Conservation (phyloP, 2,888 invertebrate genomes). For the Myathropa florea region DNA sequence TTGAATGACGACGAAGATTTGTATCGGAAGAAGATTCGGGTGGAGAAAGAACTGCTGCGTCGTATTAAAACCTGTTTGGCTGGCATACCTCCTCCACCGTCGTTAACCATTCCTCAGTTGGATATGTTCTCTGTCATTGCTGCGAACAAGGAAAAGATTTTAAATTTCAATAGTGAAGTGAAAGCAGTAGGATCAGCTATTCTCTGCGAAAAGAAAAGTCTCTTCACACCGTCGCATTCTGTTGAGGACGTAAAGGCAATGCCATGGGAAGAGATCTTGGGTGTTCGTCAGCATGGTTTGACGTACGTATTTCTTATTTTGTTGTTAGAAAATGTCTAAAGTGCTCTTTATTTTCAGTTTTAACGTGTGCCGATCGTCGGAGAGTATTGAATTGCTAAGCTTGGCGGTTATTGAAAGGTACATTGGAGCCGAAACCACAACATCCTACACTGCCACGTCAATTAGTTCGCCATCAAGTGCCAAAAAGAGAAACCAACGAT, state of each 20-base stretch:
- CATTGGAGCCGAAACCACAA: constrained; percentile 88
- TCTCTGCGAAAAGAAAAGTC: constrained; percentile 57
- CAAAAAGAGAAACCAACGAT: constrained; percentile 83
- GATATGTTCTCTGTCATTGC: constrained; percentile 86
- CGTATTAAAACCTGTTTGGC: constrained; percentile 83
- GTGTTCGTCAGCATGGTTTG: constrained; percentile 86
- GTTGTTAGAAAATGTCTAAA: not conserved
- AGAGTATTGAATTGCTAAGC: constrained; percentile 86
- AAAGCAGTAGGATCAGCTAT: constrained; percentile 25
- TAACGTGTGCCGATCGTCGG: constrained; percentile 86
- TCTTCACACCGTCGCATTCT: constrained; percentile 77
- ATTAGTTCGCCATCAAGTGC: constrained; percentile 83
- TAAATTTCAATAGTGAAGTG: constrained; percentile 73
- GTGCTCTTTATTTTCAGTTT: constrained; percentile 82
- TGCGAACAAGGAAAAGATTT: constrained; percentile 82
- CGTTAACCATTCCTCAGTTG: constrained; percentile 85
- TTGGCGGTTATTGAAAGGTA: constrained; percentile 86
- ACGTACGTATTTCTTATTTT: constrained; percentile 82
- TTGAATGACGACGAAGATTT: constrained; percentile 59
- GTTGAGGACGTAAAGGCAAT: constrained; percentile 75
- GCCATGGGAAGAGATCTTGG: constrained; percentile 84
- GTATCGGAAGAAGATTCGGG: constrained; percentile 74
- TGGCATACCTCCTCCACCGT: constrained; percentile 89
- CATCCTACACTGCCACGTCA: constrained; percentile 82
- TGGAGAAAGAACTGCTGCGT: constrained; percentile 76